Evolutionary conservation across 2,888 invertebrate species (phyloP), one percentile per base, ranked within the genome.

Genomic region (Sarcophaga variegata): DNA sequence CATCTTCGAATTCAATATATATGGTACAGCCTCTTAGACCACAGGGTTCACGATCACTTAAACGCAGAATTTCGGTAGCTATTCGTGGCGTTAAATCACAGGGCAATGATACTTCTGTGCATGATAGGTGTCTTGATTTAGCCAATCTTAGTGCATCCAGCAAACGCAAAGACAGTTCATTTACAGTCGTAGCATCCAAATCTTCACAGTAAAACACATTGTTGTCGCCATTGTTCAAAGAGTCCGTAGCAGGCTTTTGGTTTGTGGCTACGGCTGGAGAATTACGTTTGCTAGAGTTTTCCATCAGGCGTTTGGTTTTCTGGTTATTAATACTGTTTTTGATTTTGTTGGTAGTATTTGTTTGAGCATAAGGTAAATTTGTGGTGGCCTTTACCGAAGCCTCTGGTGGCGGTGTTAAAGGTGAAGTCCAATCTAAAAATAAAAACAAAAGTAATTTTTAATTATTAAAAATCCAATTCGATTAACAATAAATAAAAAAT

Each of bases 41-140:
- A 81, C 91, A 91, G 1, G 91, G 92, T 71, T 92, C 91, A 88
- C 90, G 91, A 81, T 90, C 91, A 74, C 92, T 91, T 17, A 92
- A 91, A 20, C 91, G 91, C 45, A 92, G 88, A 71, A 92, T 91
- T 84, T 92, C 92, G 72, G 90, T 90, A 85, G 91, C 91, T 83
- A 92, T 91, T 86, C 90, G 90, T 47, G 91, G 90, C 83, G 91
- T 91, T 88, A 92, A 91, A 90, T 91, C 91, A 90, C 91, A 92
- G 88, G 91, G 91, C 89, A 92, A 89, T 83, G 91, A 92, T 85
- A 92, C 91, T 88, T 92, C 92, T 25, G 92, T 92, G 89, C 91
- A 92, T 20, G 91, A 90, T 82, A 92, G 86, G 82, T 92, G 92
- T 37, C 91, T 90, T 0, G 91, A 90, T 81, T 92, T 92, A 62